phyloP scores from a whole-genome alignment of 2,888 invertebrate species.

The Stictocephala bisonia region DNA sequence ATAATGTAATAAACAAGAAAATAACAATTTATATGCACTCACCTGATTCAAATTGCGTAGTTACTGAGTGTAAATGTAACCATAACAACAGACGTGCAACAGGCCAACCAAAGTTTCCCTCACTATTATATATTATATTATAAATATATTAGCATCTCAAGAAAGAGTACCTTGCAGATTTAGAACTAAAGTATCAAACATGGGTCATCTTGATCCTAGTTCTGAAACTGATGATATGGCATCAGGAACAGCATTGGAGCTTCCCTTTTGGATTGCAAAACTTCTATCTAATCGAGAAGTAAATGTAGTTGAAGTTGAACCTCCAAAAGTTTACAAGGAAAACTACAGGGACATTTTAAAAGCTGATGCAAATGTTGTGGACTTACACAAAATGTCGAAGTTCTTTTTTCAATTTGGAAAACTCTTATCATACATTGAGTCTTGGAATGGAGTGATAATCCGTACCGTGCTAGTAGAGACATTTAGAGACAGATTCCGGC shows the following conservation, averaged over 20 bases:
- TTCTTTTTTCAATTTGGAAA: slow-evolving; percentile 91
- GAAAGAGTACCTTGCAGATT: slow-evolving; percentile 86
- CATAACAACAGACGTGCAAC: too few species aligned
- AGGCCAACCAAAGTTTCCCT: too few species aligned
- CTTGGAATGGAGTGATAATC: slow-evolving; percentile 73
- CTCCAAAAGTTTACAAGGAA: slow-evolving; percentile 80
- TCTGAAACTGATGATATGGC: slow-evolving; percentile 77
- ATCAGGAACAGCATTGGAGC: slow-evolving; percentile 80
- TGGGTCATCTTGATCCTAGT: slow-evolving; percentile 60
- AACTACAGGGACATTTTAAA: slow-evolving; percentile 84
- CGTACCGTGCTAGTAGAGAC: slow-evolving; percentile 79
- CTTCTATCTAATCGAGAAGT: slow-evolving; percentile 71
- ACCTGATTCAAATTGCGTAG: too few species aligned
- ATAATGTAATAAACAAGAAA: too few species aligned
- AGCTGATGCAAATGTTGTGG: slow-evolving; percentile 91
- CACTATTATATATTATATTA: too few species aligned
- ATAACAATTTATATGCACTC: too few species aligned
- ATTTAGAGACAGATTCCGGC: slow-evolving; percentile 82
- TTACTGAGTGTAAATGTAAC: too few species aligned
- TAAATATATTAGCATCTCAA: slow-evolving; percentile 89
- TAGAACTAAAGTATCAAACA: slow-evolving; percentile 70
- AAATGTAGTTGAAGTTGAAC: slow-evolving; percentile 74
- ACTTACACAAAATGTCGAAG: slow-evolving; percentile 86
- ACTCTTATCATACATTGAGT: slow-evolving; percentile 78
- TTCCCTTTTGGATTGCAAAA: slow-evolving; percentile 88